phyloP scores from a whole-genome alignment of 2,797 vertebrate species.

The Alosa sapidissima region DNA sequence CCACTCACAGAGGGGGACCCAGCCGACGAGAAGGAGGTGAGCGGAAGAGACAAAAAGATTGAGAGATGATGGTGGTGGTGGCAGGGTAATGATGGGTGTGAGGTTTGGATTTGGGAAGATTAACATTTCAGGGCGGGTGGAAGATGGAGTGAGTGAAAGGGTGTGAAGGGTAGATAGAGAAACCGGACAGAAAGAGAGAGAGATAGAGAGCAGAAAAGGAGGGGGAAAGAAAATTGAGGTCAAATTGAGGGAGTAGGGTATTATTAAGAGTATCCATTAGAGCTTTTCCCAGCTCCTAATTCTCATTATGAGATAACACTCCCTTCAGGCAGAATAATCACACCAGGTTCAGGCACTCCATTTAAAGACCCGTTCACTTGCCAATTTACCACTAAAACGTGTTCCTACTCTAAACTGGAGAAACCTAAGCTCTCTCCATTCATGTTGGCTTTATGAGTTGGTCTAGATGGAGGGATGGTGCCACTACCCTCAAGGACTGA shows the following conservation, averaged over 20 bases:
- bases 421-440: neutral
- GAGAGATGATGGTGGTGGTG: neutral
- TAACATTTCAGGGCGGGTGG: neutral
- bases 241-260: constrained; percentile 5
- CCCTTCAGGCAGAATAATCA: constrained; percentile 27
- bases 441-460: neutral
- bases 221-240: neutral
- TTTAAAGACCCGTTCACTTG: neutral
- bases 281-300: constrained; percentile 26
- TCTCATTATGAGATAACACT: constrained; percentile 24
- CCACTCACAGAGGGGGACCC: constrained; percentile 83
- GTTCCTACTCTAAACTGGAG: neutral
- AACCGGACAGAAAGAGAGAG: neutral
- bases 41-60: neutral
- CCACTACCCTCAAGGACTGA: neutral
- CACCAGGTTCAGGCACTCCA: neutral
- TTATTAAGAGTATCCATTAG: constrained; percentile 19
- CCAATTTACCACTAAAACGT: neutral
- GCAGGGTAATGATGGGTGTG: neutral
- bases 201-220: too few relatives aligned
- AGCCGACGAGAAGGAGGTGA: constrained; percentile 94
- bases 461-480: neutral
- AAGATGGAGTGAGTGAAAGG: neutral
- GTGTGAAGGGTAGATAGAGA: neutral
- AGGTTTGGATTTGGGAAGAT: neutral